Percentiles rank a stretch among this genome's conserved stretches.
These are phyloP conservation scores for Lycocorax pyrrhopterus DNA, from an alignment of 2,113 vertebrate genomes.

Conservation along the genomic window DNA sequence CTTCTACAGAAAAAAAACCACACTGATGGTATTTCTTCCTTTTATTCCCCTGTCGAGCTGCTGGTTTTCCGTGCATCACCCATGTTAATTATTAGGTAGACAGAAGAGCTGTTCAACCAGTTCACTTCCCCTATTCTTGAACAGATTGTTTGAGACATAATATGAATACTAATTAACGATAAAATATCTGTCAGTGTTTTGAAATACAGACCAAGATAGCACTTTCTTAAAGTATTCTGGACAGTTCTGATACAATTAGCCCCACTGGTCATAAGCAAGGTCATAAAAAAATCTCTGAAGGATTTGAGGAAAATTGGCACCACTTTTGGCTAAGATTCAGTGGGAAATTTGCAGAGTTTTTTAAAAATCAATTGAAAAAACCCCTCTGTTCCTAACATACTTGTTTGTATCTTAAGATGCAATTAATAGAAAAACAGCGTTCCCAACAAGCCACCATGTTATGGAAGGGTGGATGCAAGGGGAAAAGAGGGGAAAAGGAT, in stretches of 20 bases:
- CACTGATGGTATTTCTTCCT: background rate
- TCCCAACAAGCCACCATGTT: background rate
- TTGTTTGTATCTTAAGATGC: slow-evolving; percentile 8
- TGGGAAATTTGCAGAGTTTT: slow-evolving; percentile 32
- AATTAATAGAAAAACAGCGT: slow-evolving; percentile 38
- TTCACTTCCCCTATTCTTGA: slow-evolving; percentile 76
- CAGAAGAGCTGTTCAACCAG: slow-evolving; percentile 74
- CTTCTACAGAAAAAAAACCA: slow-evolving; percentile 15
- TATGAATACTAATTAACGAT: slow-evolving; percentile 83
- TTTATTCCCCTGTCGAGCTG: slow-evolving; percentile 35
- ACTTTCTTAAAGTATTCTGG: slow-evolving; percentile 63
- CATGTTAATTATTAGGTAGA: slow-evolving; percentile 72
- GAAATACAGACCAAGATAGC: slow-evolving; percentile 73
- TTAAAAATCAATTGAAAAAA: background rate
- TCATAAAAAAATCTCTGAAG: slow-evolving; percentile 48
- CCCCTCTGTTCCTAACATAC: slow-evolving; percentile 20
- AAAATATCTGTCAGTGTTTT: slow-evolving; percentile 79
- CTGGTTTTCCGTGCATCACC: slow-evolving; percentile 42
- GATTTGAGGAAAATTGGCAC: slow-evolving; percentile 63
- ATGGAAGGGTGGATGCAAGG: background rate
- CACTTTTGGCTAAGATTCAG: slow-evolving; percentile 57
- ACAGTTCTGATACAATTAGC: slow-evolving; percentile 66
- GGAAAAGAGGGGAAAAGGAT: background rate
- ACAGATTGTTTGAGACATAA: slow-evolving; percentile 85
- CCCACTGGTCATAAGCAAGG: slow-evolving; percentile 55